Percentiles rank a stretch among this genome's conserved stretches.
Conservation (phyloP, 2,888 invertebrate genomes). For the Cosmia trapezina region DNA sequence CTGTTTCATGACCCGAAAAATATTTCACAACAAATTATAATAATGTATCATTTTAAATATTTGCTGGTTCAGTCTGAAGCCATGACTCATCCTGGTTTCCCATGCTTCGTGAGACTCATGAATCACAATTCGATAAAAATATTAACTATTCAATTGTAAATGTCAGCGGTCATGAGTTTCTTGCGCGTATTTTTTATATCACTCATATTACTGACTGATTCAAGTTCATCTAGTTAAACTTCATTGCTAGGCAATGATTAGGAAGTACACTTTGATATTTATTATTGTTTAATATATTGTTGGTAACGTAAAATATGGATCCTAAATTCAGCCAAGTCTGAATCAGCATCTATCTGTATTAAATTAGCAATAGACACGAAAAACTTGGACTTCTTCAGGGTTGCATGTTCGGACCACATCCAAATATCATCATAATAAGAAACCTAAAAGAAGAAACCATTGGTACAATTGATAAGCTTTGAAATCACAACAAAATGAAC, state of each 20-base stretch:
- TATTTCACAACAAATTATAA: slow-evolving; percentile 48
- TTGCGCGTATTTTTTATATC: slow-evolving; percentile 45
- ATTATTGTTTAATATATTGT: neutral
- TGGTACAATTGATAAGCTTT: too few relatives aligned
- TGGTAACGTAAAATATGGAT: too few relatives aligned
- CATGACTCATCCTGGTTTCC: slow-evolving; percentile 50
- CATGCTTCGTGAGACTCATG: slow-evolving; percentile 46
- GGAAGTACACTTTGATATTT: neutral
- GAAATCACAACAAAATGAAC: neutral
- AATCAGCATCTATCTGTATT: too few relatives aligned
- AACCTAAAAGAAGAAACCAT: too few relatives aligned
- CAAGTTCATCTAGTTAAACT: slow-evolving; percentile 14
- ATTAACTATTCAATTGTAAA: slow-evolving; percentile 53
- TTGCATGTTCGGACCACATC: neutral
- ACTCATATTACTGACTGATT: neutral
- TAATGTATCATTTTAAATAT: slow-evolving; percentile 44
- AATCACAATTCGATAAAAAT: slow-evolving; percentile 58
- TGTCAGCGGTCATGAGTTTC: slow-evolving; percentile 48
- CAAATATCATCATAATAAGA: too few relatives aligned
- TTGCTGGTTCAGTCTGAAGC: slow-evolving; percentile 34
- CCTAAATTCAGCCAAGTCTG: too few relatives aligned
- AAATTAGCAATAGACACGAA: too few relatives aligned
- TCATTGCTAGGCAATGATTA: slow-evolving; percentile 1
- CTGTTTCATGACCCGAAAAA: slow-evolving; percentile 34
- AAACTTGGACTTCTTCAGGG: neutral